Evolutionary conservation across 2,888 invertebrate genomes (phyloP), one percentile per base, ranked within the genome.

Genomic region (Entomobrya multifasciata): DNA sequence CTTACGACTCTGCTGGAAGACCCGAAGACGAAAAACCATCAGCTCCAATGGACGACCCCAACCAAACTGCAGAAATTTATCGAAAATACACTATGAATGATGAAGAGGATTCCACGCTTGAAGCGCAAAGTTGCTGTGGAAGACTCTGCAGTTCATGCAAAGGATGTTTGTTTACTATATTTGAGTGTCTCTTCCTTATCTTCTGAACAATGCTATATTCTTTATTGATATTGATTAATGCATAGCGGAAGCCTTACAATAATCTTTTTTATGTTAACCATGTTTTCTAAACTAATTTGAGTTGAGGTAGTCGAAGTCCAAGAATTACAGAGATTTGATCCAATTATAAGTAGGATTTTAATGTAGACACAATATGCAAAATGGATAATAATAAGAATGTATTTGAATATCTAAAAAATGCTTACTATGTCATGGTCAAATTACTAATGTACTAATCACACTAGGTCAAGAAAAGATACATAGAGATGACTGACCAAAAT

Each of bases 141-240:
- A 86, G 72, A 49, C 17, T 79, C 17, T 57, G 79, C 11, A 72
- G 49, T 20, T 86, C 79, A 13, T 79, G 79, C 49, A 79, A 79
- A 44, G 62, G 55, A 22, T 79, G 85, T 41, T 17, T 86, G n/a
- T 79, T 79, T 22, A 67, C 62, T 1, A 22, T 86, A 49, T 86
- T 86, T 41, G 85, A 86, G 41, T 86, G 85, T 70, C 79, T 86
- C 15, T 86, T 86, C 17, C 41, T 86, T 4, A 44, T 86, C 27
- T 86, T 86, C 41, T 86, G 55, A 76, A 41, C 3, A 52, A n/a
- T 52, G 3, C 4, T 11, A 52, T n/a, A 11, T n/a, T n/a, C n/a
- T n/a, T n/a, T n/a, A n/a, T n/a, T n/a, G n/a, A n/a, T n/a, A n/a
- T n/a, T n/a, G n/a, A n/a, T n/a, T 22, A 20, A 57, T n/a, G 20